Evolutionary conservation across 92 coral and sea anemone genomes (phyloP), one percentile per base, ranked within the genome.

Genomic region (Pocillopora meandrina): DNA sequence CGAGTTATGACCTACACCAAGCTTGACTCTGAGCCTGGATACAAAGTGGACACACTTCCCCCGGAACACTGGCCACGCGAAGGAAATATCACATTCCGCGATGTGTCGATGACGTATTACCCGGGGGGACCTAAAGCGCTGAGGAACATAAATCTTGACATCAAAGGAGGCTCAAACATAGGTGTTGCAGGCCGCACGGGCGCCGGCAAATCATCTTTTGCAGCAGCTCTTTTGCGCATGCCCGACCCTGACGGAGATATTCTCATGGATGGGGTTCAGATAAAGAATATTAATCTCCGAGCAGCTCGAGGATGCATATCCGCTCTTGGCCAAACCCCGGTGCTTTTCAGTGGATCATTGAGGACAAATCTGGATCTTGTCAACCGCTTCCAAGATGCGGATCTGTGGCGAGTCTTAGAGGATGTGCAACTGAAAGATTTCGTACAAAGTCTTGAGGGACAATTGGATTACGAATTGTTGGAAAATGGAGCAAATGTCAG

Each of bases 381-480:
- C 10, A 14, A 65, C 0, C 21, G 33, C 21, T 65, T 65, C 33
- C 70, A 65, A 65, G 70, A 65, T 20, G 31, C 3, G n/a, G 70
- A 65, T 23, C 31, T 65, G n/a, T 65, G 70, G 70, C 70, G 70
- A 65, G 70, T 65, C 12, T 65, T 65, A 9, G 70, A 65, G 14
- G 70, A 65, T 65, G 70, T 65, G 70, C 70, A 65, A 9, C 36
- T 65, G 13, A 65, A 23, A 65, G 70, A 65, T 23, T 65, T 65
- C 33, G 70, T 65, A 9, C 33, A 65, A 65, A 9, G 70, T 65
- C 70, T 65, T 4, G 70, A 65, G 33, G 70, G 70, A 65, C 31
- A 65, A 20, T 33, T 65, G 70, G 70, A 65, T 5, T 15, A 65
- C 70, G 70, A 65, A 20, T 20, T 65, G 14, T 20, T 65, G 70